phyloP scores from a whole-genome alignment of 2,888 invertebrate genomes.

The Ochlodes sylvanus region DNA sequence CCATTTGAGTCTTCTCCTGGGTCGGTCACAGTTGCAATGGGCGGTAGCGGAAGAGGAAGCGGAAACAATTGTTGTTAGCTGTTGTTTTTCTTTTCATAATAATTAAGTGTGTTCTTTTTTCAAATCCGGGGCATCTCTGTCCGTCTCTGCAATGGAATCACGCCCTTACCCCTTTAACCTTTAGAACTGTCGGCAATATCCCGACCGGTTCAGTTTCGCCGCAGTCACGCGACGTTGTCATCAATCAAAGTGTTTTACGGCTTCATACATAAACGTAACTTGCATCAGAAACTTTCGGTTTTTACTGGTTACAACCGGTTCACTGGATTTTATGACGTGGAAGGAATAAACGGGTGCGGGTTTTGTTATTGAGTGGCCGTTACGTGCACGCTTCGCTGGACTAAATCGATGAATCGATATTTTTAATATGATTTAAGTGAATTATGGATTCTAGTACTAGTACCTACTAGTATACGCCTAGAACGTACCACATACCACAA shows the following conservation, averaged over 20 bases:
- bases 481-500: no score
- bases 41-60: no score
- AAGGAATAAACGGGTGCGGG: not conserved
- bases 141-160: not conserved
- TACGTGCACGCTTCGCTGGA: not conserved
- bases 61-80: no score
- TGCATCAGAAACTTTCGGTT: not conserved
- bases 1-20: no score
- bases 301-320: not conserved
- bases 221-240: not conserved
- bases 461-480: no score
- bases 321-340: constrained; percentile 1
- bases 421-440: no score
- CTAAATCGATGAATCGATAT: not conserved
- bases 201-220: not conserved
- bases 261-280: not conserved
- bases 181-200: not conserved
- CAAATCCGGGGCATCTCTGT: not conserved
- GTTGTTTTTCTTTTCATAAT: no score
- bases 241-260: not conserved
- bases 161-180: constrained; percentile 1
- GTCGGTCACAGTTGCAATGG: no score
- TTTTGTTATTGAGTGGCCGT: not conserved
- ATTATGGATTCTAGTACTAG: no score
- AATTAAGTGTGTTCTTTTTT: no score